Conservation (phyloP, 2,113 vertebrate species). For the Lampris incognitus region DNA sequence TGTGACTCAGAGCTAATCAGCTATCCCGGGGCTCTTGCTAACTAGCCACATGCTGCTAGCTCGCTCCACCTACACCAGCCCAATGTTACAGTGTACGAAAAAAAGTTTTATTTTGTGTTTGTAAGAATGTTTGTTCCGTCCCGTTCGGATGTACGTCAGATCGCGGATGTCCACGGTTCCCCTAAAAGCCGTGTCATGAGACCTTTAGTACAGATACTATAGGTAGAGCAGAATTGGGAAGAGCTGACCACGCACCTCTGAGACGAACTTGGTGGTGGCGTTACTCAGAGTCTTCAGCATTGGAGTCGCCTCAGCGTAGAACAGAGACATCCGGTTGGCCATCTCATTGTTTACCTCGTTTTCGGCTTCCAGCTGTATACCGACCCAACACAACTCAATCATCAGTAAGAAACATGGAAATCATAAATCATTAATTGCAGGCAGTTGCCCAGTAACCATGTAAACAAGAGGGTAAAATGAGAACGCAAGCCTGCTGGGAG, state of each 20-base stretch:
- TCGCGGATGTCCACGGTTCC: no score
- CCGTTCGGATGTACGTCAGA: no score
- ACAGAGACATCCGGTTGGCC: conserved; percentile 95
- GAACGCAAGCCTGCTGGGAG: not conserved
- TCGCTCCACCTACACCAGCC: no score
- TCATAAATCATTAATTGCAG: not conserved
- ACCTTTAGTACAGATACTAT: no score
- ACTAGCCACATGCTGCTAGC: no score
- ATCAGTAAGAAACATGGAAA: not conserved
- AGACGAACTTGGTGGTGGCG: conserved; percentile 93
- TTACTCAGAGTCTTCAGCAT: conserved; percentile 95
- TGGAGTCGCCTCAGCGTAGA: conserved; percentile 92
- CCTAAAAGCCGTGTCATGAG: no score
- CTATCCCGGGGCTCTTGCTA: no score
- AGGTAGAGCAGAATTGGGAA: not conserved
- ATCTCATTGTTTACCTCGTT: conserved; percentile 94
- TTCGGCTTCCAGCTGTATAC: conserved; percentile 86
- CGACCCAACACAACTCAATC: not conserved
- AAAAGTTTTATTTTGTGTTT: no score
- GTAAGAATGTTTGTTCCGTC: no score
- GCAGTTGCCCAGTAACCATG: not conserved
- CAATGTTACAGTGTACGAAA: no score
- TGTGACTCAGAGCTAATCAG: no score
- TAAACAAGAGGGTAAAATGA: not conserved
- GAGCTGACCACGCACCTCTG: conserved; percentile 81